Percentiles rank a stretch among this genome's conserved stretches.
Evolutionary conservation across 2,888 invertebrate species (phyloP).

Genomic region (Cyclophora albipunctata): DNA sequence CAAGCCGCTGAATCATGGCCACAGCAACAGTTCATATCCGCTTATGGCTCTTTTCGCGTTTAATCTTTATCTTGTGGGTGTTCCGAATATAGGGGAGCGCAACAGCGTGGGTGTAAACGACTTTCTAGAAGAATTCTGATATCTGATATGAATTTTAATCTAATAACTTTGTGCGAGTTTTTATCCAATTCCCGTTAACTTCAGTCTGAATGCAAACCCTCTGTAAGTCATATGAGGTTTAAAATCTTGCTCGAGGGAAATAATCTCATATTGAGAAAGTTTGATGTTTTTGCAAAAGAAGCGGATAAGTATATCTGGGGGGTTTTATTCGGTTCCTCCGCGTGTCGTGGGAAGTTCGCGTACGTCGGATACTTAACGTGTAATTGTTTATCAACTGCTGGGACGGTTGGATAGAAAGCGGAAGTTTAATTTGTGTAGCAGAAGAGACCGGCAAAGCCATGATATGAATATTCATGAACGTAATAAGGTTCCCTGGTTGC

Average conservation of each 20-base stretch:
- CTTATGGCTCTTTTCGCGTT: conserved; percentile 35
- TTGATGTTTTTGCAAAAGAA: no score
- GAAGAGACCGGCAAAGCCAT: conserved; percentile 16
- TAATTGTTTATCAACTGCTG: conserved; percentile 16
- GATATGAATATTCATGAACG: conserved; percentile 33
- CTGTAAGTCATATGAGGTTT: not conserved
- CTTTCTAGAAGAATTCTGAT: conserved; percentile 30
- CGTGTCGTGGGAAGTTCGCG: no score
- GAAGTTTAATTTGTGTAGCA: conserved; percentile 24
- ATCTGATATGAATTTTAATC: conserved; percentile 28
- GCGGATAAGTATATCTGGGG: no score
- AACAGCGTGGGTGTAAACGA: conserved; percentile 37
- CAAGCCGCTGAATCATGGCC: not conserved
- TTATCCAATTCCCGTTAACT: no score
- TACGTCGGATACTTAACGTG: not conserved
- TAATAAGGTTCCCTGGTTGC: conserved; percentile 23
- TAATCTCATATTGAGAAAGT: not conserved
- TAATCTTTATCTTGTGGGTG: conserved; percentile 38
- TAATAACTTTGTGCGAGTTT: not conserved
- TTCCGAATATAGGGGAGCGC: conserved; percentile 19
- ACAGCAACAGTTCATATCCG: conserved; percentile 15
- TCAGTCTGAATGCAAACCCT: no score
- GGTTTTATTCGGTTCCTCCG: no score
- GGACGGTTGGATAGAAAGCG: conserved; percentile 10
- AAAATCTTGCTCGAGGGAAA: conserved; percentile 3